phyloP scores from a whole-genome alignment of 2,797 vertebrate species.

The Hyperoplus immaculatus region DNA sequence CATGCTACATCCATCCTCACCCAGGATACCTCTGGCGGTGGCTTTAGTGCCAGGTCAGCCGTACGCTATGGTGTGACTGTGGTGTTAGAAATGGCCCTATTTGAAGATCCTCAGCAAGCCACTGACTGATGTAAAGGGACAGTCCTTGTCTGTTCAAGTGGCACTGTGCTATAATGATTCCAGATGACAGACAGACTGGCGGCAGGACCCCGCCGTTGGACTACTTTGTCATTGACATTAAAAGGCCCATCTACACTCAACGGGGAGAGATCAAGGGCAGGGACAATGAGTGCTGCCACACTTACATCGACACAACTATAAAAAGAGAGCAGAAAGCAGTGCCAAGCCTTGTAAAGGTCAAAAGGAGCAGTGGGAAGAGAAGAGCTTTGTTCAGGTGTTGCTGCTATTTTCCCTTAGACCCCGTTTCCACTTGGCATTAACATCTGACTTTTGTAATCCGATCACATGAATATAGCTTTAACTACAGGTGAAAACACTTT shows the following conservation, averaged over 20 bases:
- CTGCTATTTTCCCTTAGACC: not conserved
- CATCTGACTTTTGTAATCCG: no score
- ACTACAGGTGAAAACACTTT: no score
- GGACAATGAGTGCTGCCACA: conserved; percentile 76
- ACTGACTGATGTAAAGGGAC: conserved; percentile 74
- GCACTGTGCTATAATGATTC: conserved; percentile 74
- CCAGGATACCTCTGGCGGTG: conserved; percentile 52
- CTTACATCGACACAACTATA: conserved; percentile 77
- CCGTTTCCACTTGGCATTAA: no score
- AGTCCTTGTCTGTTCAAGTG: conserved; percentile 79
- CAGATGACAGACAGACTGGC: conserved; percentile 77
- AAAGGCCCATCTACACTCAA: conserved; percentile 75
- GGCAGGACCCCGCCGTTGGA: conserved; percentile 68
- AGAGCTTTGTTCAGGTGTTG: conserved; percentile 41
- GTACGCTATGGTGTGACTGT: conserved; percentile 38
- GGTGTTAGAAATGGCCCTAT: conserved; percentile 47
- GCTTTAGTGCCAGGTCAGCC: conserved; percentile 57
- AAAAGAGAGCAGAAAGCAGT: conserved; percentile 65
- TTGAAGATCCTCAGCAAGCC: conserved; percentile 68
- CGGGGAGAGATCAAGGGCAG: conserved; percentile 79
- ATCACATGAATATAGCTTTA: no score
- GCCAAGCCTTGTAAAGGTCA: conserved; percentile 70
- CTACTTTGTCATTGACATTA: conserved; percentile 82
- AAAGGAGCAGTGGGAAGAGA: conserved; percentile 36
- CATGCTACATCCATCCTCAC: conserved; percentile 43